Evolutionary conservation across 2,113 vertebrate species (phyloP).

Genomic region (Bubo scandiacus): DNA sequence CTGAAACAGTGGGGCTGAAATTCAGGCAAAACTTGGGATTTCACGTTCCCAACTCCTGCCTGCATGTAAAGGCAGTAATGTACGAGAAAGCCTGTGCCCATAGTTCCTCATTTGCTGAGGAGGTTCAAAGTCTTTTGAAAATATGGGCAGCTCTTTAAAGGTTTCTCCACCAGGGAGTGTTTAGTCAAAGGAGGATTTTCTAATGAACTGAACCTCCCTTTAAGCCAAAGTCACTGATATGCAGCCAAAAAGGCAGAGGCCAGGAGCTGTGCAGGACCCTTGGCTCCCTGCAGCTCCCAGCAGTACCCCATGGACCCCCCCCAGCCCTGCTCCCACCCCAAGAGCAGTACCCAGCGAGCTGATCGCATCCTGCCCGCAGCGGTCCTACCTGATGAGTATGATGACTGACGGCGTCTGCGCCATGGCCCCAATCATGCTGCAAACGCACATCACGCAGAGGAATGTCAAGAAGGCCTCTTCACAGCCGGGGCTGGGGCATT

Average conservation of each 20-base stretch:
- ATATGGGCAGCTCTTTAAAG: not conserved
- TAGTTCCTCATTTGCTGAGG: not conserved
- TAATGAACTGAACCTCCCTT: not conserved
- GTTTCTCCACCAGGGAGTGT: not conserved
- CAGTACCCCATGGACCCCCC: not conserved
- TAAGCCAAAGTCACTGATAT: not conserved
- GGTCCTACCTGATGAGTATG: slow-evolving; percentile 91
- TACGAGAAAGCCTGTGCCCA: not conserved
- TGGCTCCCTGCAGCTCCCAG: not conserved
- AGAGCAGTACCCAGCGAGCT: not conserved
- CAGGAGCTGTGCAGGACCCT: not conserved
- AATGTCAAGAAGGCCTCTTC: slow-evolving; percentile 95
- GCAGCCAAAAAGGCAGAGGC: not conserved
- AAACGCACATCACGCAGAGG: slow-evolving; percentile 94
- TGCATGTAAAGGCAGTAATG: not conserved
- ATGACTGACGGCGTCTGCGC: slow-evolving; percentile 97
- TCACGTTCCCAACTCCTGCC: not conserved
- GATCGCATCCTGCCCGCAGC: accelerated
- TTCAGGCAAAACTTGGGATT: not conserved
- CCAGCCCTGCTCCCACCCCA: not conserved
- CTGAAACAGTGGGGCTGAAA: not conserved
- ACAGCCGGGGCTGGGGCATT: slow-evolving; percentile 91
- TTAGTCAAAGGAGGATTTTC: not conserved
- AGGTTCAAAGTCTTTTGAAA: not conserved
- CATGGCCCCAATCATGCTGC: slow-evolving; percentile 98